Evolutionary conservation across 2,888 invertebrate genomes (phyloP).

Genomic region (Apotomis betuletana): DNA sequence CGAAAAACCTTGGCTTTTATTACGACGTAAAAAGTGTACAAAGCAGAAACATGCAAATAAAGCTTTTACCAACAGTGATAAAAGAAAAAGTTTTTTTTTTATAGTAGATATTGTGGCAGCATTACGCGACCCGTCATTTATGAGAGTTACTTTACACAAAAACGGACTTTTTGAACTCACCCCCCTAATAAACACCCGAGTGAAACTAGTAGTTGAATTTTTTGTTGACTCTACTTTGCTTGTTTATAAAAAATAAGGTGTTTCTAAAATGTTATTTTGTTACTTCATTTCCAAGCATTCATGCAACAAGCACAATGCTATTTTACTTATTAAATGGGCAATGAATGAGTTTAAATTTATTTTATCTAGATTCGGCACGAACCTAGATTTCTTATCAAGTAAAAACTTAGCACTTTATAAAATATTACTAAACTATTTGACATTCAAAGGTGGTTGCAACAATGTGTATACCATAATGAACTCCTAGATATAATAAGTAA

Average conservation of each 20-base stretch:
- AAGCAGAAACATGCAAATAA: constrained; percentile 41
- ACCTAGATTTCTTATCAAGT: constrained; percentile 18
- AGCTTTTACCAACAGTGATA: constrained; percentile 40
- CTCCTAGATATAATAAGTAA: no score
- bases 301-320: constrained; percentile 10
- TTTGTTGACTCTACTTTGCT: constrained; percentile 18
- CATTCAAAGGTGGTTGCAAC: neutral
- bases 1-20: constrained; percentile 33
- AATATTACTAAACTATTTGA: constrained; percentile 3
- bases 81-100: constrained; percentile 39
- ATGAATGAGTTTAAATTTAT: constrained; percentile 18
- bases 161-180: constrained; percentile 38
- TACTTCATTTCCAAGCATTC: neutral
- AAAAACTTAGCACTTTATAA: constrained; percentile 7
- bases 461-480: no score
- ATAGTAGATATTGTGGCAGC: constrained; percentile 36
- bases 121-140: constrained; percentile 38
- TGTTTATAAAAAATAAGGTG: neutral
- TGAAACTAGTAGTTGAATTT: constrained; percentile 25
- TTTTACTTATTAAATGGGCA: constrained; percentile 17
- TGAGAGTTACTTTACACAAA: constrained; percentile 39
- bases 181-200: constrained; percentile 28
- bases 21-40: constrained; percentile 36
- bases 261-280: neutral
- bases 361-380: constrained; percentile 28